phyloP scores from a whole-genome alignment of 2,113 vertebrate genomes.

The Nothoprocta pentlandii region DNA sequence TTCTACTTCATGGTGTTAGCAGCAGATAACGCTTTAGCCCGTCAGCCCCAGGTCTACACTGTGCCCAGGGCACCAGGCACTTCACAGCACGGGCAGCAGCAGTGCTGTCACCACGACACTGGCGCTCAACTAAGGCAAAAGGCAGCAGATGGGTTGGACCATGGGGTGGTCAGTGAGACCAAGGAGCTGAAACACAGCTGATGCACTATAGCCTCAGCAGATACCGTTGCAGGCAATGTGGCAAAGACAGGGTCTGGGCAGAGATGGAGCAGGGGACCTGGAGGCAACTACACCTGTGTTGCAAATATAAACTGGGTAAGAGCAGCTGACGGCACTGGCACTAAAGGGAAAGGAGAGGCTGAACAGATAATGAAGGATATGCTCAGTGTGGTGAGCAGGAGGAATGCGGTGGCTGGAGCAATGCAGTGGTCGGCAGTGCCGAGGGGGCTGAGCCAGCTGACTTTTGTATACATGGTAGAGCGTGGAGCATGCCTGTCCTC shows the following conservation, averaged over 20 bases:
- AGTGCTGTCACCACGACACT: neutral
- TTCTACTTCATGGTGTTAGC: neutral
- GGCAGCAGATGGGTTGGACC: neutral
- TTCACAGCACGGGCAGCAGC: too few species aligned
- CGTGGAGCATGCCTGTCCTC: neutral
- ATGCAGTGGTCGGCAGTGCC: neutral
- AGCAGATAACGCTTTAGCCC: neutral
- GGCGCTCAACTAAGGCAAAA: neutral
- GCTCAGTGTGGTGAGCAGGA: neutral
- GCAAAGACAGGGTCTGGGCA: neutral
- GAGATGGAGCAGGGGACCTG: neutral
- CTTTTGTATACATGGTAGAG: rapidly evolving
- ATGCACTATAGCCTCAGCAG: neutral
- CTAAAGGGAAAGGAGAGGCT: neutral
- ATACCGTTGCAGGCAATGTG: neutral
- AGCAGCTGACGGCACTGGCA: neutral
- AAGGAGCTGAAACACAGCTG: neutral
- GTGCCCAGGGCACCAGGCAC: neutral
- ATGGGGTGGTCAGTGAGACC: neutral
- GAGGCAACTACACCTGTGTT: neutral
- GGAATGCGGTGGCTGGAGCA: neutral
- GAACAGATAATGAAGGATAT: neutral
- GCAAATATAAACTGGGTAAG: neutral
- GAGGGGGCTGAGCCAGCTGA: neutral
- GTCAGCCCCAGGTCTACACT: neutral